A percentile compares a stretch with the other conserved stretches of the same genome.
Conservation (phyloP, 2,888 invertebrate genomes). For the Parasteatoda lunata region DNA sequence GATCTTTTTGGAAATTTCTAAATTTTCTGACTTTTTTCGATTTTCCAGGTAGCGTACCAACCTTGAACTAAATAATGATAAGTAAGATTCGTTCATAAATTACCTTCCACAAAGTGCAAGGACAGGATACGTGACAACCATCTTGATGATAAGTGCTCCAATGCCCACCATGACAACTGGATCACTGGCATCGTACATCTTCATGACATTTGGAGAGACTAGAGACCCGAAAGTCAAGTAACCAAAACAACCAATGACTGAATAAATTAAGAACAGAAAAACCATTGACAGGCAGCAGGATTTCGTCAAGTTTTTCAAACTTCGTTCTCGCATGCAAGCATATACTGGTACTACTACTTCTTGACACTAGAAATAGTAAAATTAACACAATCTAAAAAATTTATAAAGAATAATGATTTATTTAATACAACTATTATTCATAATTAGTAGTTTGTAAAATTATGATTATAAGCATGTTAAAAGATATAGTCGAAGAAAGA, state of each 20-base stretch:
- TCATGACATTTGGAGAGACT: constrained; percentile 78
- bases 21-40: no score
- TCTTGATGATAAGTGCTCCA: constrained; percentile 76
- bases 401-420: no score
- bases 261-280: constrained; percentile 76
- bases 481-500: no score
- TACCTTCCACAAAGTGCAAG: constrained; percentile 79
- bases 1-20: no score
- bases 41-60: no score
- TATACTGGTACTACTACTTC: constrained; percentile 80
- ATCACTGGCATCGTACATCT: constrained; percentile 75
- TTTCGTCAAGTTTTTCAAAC: constrained; percentile 76
- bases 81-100: constrained; percentile 45
- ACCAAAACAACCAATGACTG: constrained; percentile 77
- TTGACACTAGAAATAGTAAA: constrained; percentile 76
- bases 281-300: constrained; percentile 75
- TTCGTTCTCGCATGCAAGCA: constrained; percentile 78
- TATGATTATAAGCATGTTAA: no score
- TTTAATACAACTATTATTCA: no score
- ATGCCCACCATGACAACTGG: constrained; percentile 75
- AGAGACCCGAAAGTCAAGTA: constrained; percentile 79
- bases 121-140: constrained; percentile 79
- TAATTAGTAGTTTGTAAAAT: no score
- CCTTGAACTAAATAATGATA: no score
- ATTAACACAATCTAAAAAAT: not conserved